Conservation (phyloP, 2,888 invertebrate species). For the Eupithecia inturbata region DNA sequence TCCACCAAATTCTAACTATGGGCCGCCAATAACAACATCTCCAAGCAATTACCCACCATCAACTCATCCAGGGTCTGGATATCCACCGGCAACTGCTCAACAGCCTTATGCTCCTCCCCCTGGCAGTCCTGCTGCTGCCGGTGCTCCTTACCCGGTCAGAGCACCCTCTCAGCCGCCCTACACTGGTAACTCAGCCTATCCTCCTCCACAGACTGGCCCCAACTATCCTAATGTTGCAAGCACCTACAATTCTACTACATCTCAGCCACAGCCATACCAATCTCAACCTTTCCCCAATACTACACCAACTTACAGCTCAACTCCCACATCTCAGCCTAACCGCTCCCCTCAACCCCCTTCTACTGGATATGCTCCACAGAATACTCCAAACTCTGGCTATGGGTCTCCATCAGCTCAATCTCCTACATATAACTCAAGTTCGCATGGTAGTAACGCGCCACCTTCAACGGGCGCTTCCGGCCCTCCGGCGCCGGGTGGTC, state of each 20-base stretch:
- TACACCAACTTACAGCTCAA: conserved; percentile 82
- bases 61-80: conserved; percentile 76
- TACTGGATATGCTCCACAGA: conserved; percentile 83
- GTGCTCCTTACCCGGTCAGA: conserved; percentile 76
- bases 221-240: conserved; percentile 80
- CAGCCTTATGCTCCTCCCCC: conserved; percentile 81
- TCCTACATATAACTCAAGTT: conserved; percentile 86
- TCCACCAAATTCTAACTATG: conserved; percentile 86
- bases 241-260: conserved; percentile 76
- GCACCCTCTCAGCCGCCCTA: conserved; percentile 75
- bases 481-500: conserved; percentile 76
- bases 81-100: conserved; percentile 76
- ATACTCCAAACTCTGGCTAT: conserved; percentile 83
- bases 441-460: conserved; percentile 80
- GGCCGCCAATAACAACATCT: conserved; percentile 85
- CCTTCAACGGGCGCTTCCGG: conserved; percentile 79
- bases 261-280: conserved; percentile 80
- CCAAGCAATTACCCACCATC: conserved; percentile 84
- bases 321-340: conserved; percentile 79
- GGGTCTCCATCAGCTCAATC: conserved; percentile 87
- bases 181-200: conserved; percentile 77
- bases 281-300: conserved; percentile 80
- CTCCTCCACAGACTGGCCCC: conserved; percentile 73
- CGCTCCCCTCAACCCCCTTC: conserved; percentile 84
- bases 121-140: conserved; percentile 73